Evolutionary conservation across 2,797 vertebrate species (phyloP).

Genomic region (Karalla daura): DNA sequence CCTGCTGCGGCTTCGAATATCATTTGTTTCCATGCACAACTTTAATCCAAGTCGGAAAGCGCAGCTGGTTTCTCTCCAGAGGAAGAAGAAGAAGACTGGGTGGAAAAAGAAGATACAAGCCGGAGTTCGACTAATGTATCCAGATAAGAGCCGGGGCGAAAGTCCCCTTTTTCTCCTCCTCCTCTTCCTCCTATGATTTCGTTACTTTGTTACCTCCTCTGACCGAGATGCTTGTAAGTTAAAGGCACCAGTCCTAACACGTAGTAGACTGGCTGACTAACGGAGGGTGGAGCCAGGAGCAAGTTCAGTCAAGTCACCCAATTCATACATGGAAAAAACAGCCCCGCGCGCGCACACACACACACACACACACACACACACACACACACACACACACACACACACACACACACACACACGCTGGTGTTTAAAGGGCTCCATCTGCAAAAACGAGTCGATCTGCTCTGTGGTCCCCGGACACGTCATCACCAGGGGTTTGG

Average conservation of each 20-base stretch:
- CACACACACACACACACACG: no score
- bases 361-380: no score
- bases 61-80: neutral
- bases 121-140: no score
- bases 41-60: slow-evolving; percentile 48
- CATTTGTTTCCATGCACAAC: slow-evolving; percentile 65
- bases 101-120: no score
- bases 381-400: no score
- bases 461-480: no score
- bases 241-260: slow-evolving; percentile 68
- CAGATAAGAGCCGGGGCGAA: slow-evolving; percentile 26
- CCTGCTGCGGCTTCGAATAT: slow-evolving; percentile 58
- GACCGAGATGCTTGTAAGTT: slow-evolving; percentile 69
- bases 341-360: no score
- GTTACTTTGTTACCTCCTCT: no score
- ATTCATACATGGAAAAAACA: slow-evolving; percentile 32
- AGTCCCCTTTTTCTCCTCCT: slow-evolving; percentile 28
- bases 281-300: slow-evolving; percentile 78
- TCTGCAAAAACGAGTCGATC: neutral
- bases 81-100: no score
- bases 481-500: no score
- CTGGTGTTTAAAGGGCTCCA: no score
- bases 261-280: slow-evolving; percentile 64
- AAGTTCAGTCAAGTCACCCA: slow-evolving; percentile 55
- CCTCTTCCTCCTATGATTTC: no score